Percentiles rank a stretch among this genome's conserved stretches.
phyloP scores from a whole-genome alignment of 2,888 invertebrate species.

The Thelaira solivaga region DNA sequence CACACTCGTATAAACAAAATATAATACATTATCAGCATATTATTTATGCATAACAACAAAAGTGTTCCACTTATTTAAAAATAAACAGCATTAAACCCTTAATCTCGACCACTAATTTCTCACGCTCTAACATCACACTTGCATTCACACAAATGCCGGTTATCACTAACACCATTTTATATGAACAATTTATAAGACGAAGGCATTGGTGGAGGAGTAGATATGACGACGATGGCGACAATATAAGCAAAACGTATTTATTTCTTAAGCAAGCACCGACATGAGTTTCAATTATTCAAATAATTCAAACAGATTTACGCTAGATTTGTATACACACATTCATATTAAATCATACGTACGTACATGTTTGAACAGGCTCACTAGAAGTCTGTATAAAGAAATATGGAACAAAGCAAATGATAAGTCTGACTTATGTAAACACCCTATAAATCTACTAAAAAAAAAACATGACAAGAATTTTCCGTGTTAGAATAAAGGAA shows the following conservation, averaged over 20 bases:
- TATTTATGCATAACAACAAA: constrained; percentile 6
- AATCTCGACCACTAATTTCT: constrained; percentile 66
- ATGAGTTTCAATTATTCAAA: constrained; percentile 61
- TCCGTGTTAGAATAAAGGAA: too few species aligned
- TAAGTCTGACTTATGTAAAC: too few species aligned
- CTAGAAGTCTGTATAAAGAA: too few species aligned
- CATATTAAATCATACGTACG: not conserved
- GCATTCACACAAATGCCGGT: constrained; percentile 28
- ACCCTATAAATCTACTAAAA: too few species aligned
- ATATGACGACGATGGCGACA: constrained; percentile 34
- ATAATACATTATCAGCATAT: constrained; percentile 36
- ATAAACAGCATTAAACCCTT: constrained; percentile 39
- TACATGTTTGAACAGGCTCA: not conserved
- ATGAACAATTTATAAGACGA: not conserved
- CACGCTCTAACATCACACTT: constrained; percentile 61
- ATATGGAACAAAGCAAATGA: too few species aligned
- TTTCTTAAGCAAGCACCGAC: constrained; percentile 64
- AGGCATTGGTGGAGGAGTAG: constrained; percentile 21
- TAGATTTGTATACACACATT: not conserved
- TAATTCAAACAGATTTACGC: constrained; percentile 23
- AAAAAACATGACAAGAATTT: too few species aligned
- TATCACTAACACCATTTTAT: not conserved
- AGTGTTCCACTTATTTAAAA: constrained; percentile 45
- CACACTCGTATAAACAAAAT: not conserved
- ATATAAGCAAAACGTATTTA: constrained; percentile 58